These are phyloP conservation scores for Gymnopithys bicolor DNA, from an alignment of 2,797 vertebrate species.

Conservation along the genomic window DNA sequence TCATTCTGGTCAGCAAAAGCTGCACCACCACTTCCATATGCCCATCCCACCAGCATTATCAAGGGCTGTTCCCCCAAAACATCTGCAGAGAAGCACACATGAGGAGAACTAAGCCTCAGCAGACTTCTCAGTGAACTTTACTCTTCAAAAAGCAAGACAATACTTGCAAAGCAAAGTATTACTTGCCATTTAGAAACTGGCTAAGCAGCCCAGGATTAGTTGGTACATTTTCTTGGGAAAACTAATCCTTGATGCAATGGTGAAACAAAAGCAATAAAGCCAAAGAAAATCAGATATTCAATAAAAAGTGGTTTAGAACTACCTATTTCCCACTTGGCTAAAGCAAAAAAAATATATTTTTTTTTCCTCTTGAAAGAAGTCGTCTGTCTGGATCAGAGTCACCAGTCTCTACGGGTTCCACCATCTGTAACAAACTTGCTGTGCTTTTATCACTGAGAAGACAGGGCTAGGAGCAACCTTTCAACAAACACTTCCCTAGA, in stretches of 20 bases:
- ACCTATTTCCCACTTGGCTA: conserved; percentile 8
- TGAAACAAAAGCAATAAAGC: not conserved
- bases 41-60: not conserved
- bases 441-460: conserved; percentile 15
- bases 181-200: conserved; percentile 11
- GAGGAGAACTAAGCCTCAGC: not conserved
- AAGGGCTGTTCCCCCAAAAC: not conserved
- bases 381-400: conserved; percentile 26
- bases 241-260: not conserved
- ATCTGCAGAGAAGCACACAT: not conserved
- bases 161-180: not conserved
- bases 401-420: not conserved
- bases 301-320: not conserved
- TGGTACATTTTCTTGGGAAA: not conserved
- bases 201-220: not conserved
- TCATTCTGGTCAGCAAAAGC: not conserved
- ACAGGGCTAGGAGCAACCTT: conserved; percentile 34
- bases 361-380: not conserved
- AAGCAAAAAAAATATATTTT: not conserved
- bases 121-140: not conserved
- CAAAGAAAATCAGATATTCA: not conserved
- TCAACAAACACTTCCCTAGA: not conserved
- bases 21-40: not conserved
- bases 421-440: not conserved
- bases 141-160: not conserved